Evolutionary conservation across 2,797 vertebrate species (phyloP), one percentile per base, ranked within the genome.

Genomic region (Capromys pilorides): DNA sequence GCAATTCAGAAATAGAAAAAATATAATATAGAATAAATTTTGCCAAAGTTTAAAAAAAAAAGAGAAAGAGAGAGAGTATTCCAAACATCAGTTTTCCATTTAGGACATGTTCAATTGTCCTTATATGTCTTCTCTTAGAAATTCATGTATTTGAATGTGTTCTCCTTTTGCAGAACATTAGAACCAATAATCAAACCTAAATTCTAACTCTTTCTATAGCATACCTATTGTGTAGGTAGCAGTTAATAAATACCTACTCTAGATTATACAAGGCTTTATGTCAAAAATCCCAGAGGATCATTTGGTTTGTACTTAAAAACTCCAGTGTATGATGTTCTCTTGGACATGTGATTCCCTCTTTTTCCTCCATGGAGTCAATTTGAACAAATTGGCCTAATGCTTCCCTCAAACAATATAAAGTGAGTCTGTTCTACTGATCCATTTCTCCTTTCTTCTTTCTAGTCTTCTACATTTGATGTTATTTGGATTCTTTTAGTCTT

Each of bases 381-480:
- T 80, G 78, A 91, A 89, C 18, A 45, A 75, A 49, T 85, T 79
- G 28, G 14, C 10, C 51, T 57, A 67, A 93, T 71, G 71, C 8
- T 77, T 66, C n/a, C 80, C 67, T 91, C 64, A 94, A 39, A 84
- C 28, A 83, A 73, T 77, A 36, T 26, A 87, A 84, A 92, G 45
- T 4, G 26, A 13, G 14, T 59, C 54, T n/a, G 54, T 28, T 62
- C 57, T 31, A 59, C 57, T 62, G 75, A 62, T 14, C 67, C 64
- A 26, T 39, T 67, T 93, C 21, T 93, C 67, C 64, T 71, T 31
- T 51, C 19, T 71, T 69, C 28, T 59, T 94, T 87, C 87, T 61
- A 64, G 79, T 49, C 14, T 54, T 93, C 80, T 3, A 26, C n/a
- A 45, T 41, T 73, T 82, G 75, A 31, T 66, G 21, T 61, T 92